These are phyloP conservation scores for Drosophila teissieri DNA, from an alignment of 1,140 invertebrate species.

Conservation along the genomic window DNA sequence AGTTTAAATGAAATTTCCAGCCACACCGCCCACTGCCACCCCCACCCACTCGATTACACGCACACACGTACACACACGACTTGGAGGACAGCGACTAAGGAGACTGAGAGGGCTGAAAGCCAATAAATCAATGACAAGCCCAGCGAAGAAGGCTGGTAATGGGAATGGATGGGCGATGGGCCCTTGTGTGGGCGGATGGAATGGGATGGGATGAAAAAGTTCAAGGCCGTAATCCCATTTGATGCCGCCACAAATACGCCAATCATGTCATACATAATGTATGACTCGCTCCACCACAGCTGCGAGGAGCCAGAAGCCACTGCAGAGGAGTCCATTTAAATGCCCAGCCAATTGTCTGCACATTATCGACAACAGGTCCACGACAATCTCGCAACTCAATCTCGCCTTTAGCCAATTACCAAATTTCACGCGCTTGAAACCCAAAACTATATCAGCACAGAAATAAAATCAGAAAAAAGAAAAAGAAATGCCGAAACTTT, in stretches of 20 bases:
- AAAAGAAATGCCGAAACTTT: slow-evolving; percentile 57
- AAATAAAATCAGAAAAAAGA: neutral
- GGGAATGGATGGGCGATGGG: neutral
- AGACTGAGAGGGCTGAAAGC: slow-evolving; percentile 42
- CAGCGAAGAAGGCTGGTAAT: slow-evolving; percentile 35
- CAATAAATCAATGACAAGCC: slow-evolving; percentile 79
- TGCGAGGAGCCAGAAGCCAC: neutral
- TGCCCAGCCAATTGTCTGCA: slow-evolving; percentile 55
- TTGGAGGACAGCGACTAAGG: slow-evolving; percentile 18
- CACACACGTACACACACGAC: slow-evolving; percentile 11
- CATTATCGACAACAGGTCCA: slow-evolving; percentile 58
- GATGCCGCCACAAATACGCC: slow-evolving; percentile 76
- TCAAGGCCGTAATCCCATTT: slow-evolving; percentile 77
- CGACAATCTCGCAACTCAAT: slow-evolving; percentile 13
- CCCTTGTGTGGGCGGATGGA: slow-evolving; percentile 8
- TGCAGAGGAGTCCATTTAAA: slow-evolving; percentile 37
- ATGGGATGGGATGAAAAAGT: slow-evolving; percentile 53
- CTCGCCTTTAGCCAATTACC: slow-evolving; percentile 52
- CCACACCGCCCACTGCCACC: neutral
- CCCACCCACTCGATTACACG: slow-evolving; percentile 12
- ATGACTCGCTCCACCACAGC: slow-evolving; percentile 32
- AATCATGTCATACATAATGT: slow-evolving; percentile 78
- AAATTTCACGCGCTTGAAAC: slow-evolving; percentile 52
- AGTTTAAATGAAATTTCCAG: slow-evolving; percentile 71
- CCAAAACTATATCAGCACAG: slow-evolving; percentile 36